Conservation (phyloP, 2,888 invertebrate species). For the Diarsia rubi region DNA sequence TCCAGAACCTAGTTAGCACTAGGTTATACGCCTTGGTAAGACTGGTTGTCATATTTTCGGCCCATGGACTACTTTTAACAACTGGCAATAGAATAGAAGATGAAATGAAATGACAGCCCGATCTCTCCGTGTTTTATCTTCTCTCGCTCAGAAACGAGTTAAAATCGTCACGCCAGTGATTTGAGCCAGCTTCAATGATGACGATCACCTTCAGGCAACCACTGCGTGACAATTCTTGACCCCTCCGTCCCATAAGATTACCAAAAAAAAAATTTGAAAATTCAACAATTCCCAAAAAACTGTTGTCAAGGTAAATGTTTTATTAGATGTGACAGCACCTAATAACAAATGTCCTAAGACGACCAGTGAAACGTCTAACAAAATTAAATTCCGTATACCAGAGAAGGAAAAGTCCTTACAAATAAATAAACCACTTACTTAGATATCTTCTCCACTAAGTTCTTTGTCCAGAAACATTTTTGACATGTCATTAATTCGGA, state of each 20-base stretch:
- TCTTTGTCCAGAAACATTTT: conserved; percentile 43
- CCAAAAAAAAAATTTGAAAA: neutral
- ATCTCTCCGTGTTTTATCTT: too few relatives aligned
- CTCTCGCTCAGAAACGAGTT: too few relatives aligned
- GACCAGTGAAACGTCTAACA: conserved; percentile 3
- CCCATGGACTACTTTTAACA: neutral
- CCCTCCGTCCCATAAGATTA: neutral
- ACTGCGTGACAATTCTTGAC: too few relatives aligned
- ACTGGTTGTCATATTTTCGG: neutral
- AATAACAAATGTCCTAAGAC: neutral
- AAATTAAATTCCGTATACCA: conserved; percentile 5
- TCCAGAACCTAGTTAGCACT: neutral
- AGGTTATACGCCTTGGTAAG: too few relatives aligned
- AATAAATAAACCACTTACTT: conserved; percentile 32
- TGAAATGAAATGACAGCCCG: too few relatives aligned
- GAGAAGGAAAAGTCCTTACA: conserved; percentile 8
- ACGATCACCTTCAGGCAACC: too few relatives aligned
- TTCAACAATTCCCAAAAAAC: neutral
- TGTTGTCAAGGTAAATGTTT: neutral
- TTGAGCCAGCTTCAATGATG: too few relatives aligned
- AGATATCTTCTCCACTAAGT: conserved; percentile 20
- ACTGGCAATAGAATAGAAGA: neutral
- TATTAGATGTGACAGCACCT: neutral
- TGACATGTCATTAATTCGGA: conserved; percentile 62
- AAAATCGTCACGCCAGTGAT: too few relatives aligned